Evolutionary conservation across 2,888 invertebrate species (phyloP).

Genomic region (Caradrina clavipalpis): DNA sequence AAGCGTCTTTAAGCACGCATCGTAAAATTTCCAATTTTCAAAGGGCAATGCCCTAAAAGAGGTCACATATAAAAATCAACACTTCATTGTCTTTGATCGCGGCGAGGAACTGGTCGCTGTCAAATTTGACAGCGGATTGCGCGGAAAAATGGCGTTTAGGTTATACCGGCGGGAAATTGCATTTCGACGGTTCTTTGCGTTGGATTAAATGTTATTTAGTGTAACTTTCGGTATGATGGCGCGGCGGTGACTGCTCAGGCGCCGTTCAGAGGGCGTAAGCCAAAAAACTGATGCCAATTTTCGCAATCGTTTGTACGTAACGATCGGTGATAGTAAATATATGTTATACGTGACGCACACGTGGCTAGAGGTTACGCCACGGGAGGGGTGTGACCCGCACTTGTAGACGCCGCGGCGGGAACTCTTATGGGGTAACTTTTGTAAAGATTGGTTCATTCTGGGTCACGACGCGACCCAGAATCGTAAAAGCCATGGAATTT

Average conservation of each 20-base stretch:
- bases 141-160: slow-evolving; percentile 66
- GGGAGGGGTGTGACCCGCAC: slow-evolving; percentile 11
- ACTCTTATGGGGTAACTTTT: background rate
- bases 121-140: slow-evolving; percentile 65
- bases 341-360: slow-evolving; percentile 31
- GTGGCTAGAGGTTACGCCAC: slow-evolving; percentile 30
- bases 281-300: slow-evolving; percentile 85
- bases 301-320: slow-evolving; percentile 75
- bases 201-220: slow-evolving; percentile 29
- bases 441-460: background rate
- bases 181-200: slow-evolving; percentile 69
- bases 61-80: slow-evolving; percentile 39
- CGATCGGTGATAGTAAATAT: slow-evolving; percentile 46
- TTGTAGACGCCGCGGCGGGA: background rate
- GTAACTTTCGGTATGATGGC: slow-evolving; percentile 64
- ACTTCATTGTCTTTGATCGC: slow-evolving; percentile 54
- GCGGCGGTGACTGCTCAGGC: slow-evolving; percentile 70
- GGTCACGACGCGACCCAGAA: slow-evolving; percentile 3
- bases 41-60: slow-evolving; percentile 50
- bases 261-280: slow-evolving; percentile 68
- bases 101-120: slow-evolving; percentile 57
- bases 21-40: slow-evolving; percentile 48
- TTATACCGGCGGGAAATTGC: slow-evolving; percentile 77
- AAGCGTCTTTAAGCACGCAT: slow-evolving; percentile 43
- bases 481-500: background rate